Percentiles rank a stretch among this genome's conserved stretches.
phyloP scores from a whole-genome alignment of 2,113 vertebrate species.

The Takifugu flavidus region DNA sequence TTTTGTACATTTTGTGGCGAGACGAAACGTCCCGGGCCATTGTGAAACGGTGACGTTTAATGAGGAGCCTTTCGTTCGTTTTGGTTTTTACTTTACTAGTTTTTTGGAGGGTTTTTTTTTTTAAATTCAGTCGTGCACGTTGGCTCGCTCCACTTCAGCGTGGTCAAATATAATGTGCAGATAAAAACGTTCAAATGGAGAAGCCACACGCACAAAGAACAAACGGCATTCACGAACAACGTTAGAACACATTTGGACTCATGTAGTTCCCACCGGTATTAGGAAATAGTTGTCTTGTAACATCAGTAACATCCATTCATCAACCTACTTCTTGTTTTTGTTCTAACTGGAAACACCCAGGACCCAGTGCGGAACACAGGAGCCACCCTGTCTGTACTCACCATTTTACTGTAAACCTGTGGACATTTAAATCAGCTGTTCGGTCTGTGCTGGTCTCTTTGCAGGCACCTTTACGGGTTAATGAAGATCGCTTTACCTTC shows the following conservation, averaged over 20 bases:
- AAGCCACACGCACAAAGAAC: too few relatives aligned
- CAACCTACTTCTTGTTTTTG: constrained; percentile 13
- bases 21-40: background rate
- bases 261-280: background rate
- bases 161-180: background rate
- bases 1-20: background rate
- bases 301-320: constrained; percentile 1
- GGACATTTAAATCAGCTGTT: too few relatives aligned
- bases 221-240: too few relatives aligned
- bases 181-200: background rate
- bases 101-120: too few relatives aligned
- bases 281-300: background rate
- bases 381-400: background rate
- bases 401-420: too few relatives aligned
- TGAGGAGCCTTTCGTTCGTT: background rate
- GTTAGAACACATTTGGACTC: background rate
- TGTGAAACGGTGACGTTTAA: background rate
- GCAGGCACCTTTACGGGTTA: too few relatives aligned
- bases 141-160: too few relatives aligned
- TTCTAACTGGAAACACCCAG: constrained; percentile 2
- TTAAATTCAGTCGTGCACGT: background rate
- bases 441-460: too few relatives aligned
- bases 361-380: background rate
- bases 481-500: too few relatives aligned
- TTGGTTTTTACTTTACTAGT: too few relatives aligned